Percentiles rank a stretch among this genome's conserved stretches.
These are phyloP conservation scores for Saxidomus purpurata DNA, from an alignment of 1,140 invertebrate genomes.

Conservation along the genomic window DNA sequence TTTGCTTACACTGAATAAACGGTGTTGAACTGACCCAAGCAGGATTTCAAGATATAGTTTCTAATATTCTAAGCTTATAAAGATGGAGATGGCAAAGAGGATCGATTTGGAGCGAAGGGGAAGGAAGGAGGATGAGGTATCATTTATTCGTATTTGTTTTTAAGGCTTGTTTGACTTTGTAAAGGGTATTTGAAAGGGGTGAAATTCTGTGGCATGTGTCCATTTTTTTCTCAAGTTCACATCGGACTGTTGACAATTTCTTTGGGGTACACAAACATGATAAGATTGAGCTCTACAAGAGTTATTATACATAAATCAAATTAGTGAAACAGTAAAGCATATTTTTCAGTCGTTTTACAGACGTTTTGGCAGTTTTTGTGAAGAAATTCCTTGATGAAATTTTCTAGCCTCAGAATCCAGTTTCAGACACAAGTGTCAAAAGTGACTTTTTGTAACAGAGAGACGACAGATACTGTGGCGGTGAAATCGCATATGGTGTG, in stretches of 20 bases:
- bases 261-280: too few relatives aligned
- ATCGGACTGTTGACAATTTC: neutral
- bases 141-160: constrained; percentile 11
- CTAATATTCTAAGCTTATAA: constrained; percentile 33
- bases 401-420: too few relatives aligned
- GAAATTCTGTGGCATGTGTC: constrained; percentile 51
- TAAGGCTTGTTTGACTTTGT: neutral
- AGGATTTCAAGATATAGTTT: constrained; percentile 21
- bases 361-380: too few relatives aligned
- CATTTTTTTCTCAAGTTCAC: constrained; percentile 51
- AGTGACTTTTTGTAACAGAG: neutral
- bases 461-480: too few relatives aligned
- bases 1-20: constrained; percentile 58
- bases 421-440: neutral
- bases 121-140: constrained; percentile 74
- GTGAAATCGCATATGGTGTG: too few relatives aligned
- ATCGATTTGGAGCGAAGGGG: constrained; percentile 77
- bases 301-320: too few relatives aligned
- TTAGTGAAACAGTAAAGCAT: too few relatives aligned
- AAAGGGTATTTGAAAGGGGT: neutral
- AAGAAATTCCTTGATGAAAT: too few relatives aligned
- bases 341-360: too few relatives aligned
- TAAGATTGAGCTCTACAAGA: too few relatives aligned
- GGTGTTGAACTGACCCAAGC: constrained; percentile 62
- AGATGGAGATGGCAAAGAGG: constrained; percentile 78